Conservation (phyloP, 2,113 vertebrate genomes). For the Calyptomena viridis region DNA sequence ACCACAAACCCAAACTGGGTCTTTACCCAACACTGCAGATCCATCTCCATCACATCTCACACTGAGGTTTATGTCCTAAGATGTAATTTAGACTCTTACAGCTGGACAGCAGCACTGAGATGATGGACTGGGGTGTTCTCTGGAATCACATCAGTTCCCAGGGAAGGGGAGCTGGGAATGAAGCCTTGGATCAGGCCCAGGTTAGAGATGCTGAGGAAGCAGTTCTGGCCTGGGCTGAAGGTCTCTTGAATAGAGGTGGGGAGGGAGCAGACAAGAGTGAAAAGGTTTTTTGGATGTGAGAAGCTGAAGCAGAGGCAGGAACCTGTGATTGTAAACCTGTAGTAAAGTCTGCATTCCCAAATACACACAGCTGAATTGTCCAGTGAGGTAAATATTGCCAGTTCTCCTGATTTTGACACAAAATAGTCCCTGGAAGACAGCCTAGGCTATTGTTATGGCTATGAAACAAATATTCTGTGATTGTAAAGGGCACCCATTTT, state of each 20-base stretch:
- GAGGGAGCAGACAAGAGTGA: neutral
- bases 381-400: neutral
- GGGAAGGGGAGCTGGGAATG: neutral
- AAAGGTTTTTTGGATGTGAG: neutral
- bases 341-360: neutral
- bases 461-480: neutral
- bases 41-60: rapidly evolving
- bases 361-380: neutral
- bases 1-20: neutral
- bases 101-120: neutral
- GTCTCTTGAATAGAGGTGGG: neutral
- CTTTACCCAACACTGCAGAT: neutral
- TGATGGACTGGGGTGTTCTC: neutral
- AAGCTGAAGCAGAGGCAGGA: neutral
- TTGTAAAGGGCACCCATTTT: slow-evolving; percentile 27
- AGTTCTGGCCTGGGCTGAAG: neutral
- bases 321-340: neutral
- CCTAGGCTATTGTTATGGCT: neutral
- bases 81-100: neutral
- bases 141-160: neutral
- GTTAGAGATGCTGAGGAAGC: neutral
- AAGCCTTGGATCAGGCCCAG: neutral
- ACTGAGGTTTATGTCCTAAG: neutral
- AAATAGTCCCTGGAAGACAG: neutral
- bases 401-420: neutral